Percentiles rank a stretch among this genome's conserved stretches.
Conservation (phyloP, 2,888 invertebrate genomes). For the Athalia cordata region DNA sequence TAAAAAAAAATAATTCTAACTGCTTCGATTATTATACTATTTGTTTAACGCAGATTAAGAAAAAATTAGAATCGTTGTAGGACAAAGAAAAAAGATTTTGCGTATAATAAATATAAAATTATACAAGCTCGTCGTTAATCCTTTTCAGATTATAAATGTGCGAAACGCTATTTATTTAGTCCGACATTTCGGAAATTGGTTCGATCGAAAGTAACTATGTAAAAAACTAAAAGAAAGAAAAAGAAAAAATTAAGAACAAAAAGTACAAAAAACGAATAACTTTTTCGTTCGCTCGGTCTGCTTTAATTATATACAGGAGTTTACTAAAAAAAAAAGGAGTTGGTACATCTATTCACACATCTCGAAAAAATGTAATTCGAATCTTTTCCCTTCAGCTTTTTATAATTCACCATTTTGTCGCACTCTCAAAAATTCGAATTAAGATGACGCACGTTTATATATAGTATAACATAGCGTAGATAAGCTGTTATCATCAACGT, state of each 20-base stretch:
- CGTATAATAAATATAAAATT: no score
- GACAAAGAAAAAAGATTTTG: no score
- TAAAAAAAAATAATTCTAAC: no score
- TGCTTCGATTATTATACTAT: no score
- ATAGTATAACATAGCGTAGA: constrained; percentile 45
- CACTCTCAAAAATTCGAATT: background rate
- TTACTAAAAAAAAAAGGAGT: no score
- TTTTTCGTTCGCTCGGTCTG: background rate
- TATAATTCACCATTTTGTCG: constrained; percentile 56
- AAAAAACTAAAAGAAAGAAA: background rate
- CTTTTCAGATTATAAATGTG: background rate
- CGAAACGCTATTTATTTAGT: background rate
- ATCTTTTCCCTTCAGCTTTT: background rate
- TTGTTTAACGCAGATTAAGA: no score
- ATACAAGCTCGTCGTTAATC: background rate
- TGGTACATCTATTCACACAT: background rate
- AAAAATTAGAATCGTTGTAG: no score
- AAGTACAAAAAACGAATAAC: background rate
- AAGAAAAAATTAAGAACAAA: background rate
- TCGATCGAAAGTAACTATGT: background rate
- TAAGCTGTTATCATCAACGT: constrained; percentile 51
- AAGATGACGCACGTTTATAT: background rate
- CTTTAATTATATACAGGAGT: no score
- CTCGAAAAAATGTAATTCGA: constrained; percentile 2
- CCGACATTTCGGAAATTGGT: constrained; percentile 35